Conservation (phyloP, 2,888 invertebrate species). For the Acleris holmiana region DNA sequence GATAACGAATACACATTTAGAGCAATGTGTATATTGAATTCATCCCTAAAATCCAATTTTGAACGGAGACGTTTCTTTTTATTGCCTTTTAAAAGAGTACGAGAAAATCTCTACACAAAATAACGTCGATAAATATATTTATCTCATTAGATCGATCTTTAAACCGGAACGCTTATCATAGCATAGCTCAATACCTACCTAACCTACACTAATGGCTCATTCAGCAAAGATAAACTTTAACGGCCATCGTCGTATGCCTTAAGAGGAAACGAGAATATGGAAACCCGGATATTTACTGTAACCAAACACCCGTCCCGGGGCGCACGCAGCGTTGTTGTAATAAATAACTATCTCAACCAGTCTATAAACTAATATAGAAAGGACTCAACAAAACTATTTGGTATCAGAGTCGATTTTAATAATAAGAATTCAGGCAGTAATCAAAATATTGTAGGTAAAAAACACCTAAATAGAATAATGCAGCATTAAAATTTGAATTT, state of each 20-base stretch:
- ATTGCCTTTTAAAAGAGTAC: no score
- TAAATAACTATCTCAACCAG: background rate
- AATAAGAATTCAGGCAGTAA: no score
- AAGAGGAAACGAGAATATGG: constrained; percentile 33
- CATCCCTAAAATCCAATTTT: background rate
- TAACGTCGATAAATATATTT: no score
- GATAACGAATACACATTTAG: constrained; percentile 42
- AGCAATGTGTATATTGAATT: constrained; percentile 22
- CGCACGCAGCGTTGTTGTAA: background rate
- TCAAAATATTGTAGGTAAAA: no score
- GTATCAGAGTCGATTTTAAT: no score
- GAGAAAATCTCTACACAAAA: no score
- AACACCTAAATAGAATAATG: no score
- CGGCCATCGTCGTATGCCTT: constrained; percentile 22
- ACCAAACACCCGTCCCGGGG: constrained; percentile 29
- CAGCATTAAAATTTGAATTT: no score
- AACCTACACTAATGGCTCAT: constrained; percentile 2
- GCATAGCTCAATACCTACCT: no score
- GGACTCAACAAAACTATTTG: background rate
- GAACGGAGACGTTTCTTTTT: background rate
- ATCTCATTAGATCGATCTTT: no score
- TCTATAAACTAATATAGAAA: background rate
- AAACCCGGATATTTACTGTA: constrained; percentile 36
- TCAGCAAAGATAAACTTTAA: constrained; percentile 27
- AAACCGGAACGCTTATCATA: no score